Evolutionary conservation across 2,888 invertebrate genomes (phyloP).

Genomic region (Cheilosia scutellata): DNA sequence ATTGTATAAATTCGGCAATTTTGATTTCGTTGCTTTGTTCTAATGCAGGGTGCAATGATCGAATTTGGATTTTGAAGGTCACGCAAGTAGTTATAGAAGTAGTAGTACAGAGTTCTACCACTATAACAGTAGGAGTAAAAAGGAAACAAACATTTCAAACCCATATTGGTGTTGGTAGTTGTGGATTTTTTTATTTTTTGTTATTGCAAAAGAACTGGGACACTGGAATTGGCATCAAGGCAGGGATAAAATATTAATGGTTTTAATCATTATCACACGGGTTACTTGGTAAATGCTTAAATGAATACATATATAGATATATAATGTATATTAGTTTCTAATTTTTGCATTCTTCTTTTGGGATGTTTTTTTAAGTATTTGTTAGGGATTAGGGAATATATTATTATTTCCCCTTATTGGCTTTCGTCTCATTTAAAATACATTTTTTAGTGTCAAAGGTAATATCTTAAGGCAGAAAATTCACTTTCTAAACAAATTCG

Average conservation of each 20-base stretch:
- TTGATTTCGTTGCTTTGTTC: constrained; percentile 31
- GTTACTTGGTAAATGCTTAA: constrained; percentile 19
- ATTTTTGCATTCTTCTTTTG: constrained; percentile 12
- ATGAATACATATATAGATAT: no score
- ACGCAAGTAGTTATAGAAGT: constrained; percentile 14
- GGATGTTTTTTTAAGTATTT: not conserved
- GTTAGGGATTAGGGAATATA: no score
- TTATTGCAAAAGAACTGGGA: constrained; percentile 5
- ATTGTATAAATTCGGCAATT: constrained; percentile 13
- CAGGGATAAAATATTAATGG: not conserved
- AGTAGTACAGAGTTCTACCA: constrained; percentile 14
- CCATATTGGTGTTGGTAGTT: no score
- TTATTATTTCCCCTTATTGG: not conserved
- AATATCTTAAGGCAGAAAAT: constrained; percentile 21
- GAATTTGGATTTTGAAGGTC: constrained; percentile 68
- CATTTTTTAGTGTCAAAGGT: constrained; percentile 6
- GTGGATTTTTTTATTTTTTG: not conserved
- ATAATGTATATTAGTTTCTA: not conserved
- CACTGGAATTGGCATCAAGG: not conserved
- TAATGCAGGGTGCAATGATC: constrained; percentile 74
- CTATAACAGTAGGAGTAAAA: not conserved
- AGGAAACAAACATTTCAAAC: not conserved
- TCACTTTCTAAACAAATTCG: constrained; percentile 48
- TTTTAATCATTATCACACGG: not conserved
- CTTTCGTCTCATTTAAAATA: constrained; percentile 20